Conservation (phyloP, 2,888 invertebrate genomes). For the Flexamia atlantica region DNA sequence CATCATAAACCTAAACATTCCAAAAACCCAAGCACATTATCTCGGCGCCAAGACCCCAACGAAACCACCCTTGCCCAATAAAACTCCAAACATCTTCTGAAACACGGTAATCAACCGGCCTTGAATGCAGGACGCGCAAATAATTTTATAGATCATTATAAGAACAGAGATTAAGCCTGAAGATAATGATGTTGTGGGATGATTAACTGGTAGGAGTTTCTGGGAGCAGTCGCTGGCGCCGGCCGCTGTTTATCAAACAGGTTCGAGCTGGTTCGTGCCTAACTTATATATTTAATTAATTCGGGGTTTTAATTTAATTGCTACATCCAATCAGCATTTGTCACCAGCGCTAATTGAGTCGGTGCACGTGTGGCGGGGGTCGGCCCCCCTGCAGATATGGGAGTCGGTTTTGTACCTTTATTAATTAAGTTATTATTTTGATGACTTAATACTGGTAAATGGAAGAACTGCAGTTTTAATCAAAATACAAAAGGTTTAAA, state of each 20-base stretch:
- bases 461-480: too few relatives aligned
- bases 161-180: neutral
- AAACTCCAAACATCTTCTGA: neutral
- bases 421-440: too few relatives aligned
- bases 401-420: too few relatives aligned
- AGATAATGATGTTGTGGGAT: slow-evolving; percentile 32
- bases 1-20: too few relatives aligned
- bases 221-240: neutral
- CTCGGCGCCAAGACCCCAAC: neutral
- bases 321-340: slow-evolving; percentile 5
- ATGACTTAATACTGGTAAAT: too few relatives aligned
- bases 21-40: too few relatives aligned
- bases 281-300: neutral
- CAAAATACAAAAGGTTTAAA: too few relatives aligned
- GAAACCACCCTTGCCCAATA: slow-evolving; percentile 7
- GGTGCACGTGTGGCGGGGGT: neutral
- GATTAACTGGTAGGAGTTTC: neutral
- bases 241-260: neutral
- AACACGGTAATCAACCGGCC: slow-evolving; percentile 20
- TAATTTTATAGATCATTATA: slow-evolving; percentile 22
- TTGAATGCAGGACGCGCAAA: slow-evolving; percentile 24
- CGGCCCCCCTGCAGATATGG: too few relatives aligned
- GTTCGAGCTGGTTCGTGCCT: neutral
- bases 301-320: neutral
- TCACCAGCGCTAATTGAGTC: neutral